Percentiles rank a stretch among this genome's conserved stretches.
These are phyloP conservation scores for Rhagonycha fulva DNA, from an alignment of 2,888 invertebrate genomes.

Conservation along the genomic window DNA sequence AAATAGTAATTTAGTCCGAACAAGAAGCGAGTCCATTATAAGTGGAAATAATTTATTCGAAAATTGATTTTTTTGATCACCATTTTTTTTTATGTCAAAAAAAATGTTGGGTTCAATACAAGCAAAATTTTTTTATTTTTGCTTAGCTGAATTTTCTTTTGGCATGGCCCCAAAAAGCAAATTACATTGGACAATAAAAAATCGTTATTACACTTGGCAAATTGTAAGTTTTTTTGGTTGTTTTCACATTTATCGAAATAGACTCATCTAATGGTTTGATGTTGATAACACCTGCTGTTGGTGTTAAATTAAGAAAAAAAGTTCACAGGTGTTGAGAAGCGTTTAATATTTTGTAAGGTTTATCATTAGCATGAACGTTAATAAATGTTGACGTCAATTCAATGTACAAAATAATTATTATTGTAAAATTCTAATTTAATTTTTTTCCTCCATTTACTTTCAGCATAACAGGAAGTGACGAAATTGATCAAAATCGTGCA, in stretches of 20 bases:
- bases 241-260: background rate
- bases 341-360: background rate
- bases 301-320: background rate
- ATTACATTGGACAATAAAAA: constrained; percentile 11
- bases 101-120: background rate
- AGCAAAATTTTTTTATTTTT: background rate
- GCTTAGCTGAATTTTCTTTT: background rate
- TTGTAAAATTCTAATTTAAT: background rate
- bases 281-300: constrained; percentile 6
- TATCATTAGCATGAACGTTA: background rate
- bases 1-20: too few relatives aligned
- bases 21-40: too few relatives aligned
- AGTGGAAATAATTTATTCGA: too few relatives aligned
- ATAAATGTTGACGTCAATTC: background rate
- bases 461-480: constrained; percentile 64
- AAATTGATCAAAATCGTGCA: constrained; percentile 50
- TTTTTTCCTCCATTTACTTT: constrained; percentile 39
- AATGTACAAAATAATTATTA: background rate
- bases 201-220: constrained; percentile 15
- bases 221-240: background rate
- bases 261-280: background rate
- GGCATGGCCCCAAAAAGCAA: background rate
- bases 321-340: background rate
- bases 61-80: too few relatives aligned
- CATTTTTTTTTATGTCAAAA: too few relatives aligned